Evolutionary conservation across 2,888 invertebrate genomes (phyloP).

Genomic region (Drosophila yooni): DNA sequence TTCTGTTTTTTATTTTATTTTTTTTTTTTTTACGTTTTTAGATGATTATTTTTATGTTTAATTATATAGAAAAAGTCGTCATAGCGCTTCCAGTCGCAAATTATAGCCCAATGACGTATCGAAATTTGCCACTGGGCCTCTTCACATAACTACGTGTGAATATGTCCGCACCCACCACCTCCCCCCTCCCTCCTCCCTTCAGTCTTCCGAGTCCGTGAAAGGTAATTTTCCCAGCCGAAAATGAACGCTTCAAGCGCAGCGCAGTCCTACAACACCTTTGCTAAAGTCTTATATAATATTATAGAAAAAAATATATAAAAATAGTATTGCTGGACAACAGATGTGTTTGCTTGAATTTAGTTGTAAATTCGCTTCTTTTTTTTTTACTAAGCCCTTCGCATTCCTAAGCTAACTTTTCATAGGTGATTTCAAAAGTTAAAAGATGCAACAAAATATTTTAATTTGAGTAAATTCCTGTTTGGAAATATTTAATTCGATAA

Average conservation of each 20-base stretch:
- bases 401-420: constrained; percentile 34
- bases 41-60: constrained; percentile 44
- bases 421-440: constrained; percentile 12
- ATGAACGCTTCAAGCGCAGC: constrained; percentile 13
- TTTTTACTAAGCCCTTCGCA: constrained; percentile 38
- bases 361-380: constrained; percentile 9
- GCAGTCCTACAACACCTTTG: constrained; percentile 35
- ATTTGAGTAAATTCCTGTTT: constrained; percentile 9
- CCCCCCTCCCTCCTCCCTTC: not conserved
- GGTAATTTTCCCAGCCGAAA: constrained; percentile 71
- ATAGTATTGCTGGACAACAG: constrained; percentile 28
- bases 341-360: constrained; percentile 34
- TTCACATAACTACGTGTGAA: constrained; percentile 59
- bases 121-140: constrained; percentile 74
- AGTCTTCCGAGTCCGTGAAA: constrained; percentile 68
- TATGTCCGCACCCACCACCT: constrained; percentile 41
- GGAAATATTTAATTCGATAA: constrained; percentile 24
- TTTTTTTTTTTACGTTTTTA: constrained; percentile 16
- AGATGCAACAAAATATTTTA: constrained; percentile 7
- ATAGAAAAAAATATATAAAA: constrained; percentile 12
- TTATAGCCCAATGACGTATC: constrained; percentile 80
- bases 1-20: constrained; percentile 7
- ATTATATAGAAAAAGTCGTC: constrained; percentile 77
- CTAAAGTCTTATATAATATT: constrained; percentile 51
- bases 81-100: constrained; percentile 60